Conservation (phyloP, 2,888 invertebrate species). For the Timema cristinae region DNA sequence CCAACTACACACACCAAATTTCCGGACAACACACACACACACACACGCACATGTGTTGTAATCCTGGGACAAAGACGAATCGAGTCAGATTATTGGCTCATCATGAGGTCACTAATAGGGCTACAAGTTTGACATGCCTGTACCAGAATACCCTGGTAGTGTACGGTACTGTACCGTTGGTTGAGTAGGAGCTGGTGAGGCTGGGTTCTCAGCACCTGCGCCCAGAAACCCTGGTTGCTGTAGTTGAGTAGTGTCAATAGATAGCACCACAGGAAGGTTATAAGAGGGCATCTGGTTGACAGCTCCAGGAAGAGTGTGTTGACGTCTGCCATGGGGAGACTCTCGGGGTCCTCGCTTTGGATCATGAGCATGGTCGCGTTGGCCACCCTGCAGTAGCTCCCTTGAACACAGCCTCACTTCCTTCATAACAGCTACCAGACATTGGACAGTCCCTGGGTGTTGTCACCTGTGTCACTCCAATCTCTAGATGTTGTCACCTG, state of each 20-base stretch:
- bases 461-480: too few species aligned
- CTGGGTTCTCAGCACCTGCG: constrained; percentile 50
- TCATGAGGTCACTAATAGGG: too few species aligned
- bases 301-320: constrained; percentile 56
- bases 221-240: constrained; percentile 67
- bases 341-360: constrained; percentile 44
- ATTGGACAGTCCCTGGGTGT: too few species aligned
- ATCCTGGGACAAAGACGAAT: too few species aligned
- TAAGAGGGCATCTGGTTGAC: constrained; percentile 56
- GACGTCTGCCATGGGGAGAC: constrained; percentile 48
- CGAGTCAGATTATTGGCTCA: too few species aligned
- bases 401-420: constrained; percentile 37
- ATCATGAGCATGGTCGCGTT: constrained; percentile 52
- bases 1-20: too few species aligned
- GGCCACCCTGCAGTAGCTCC: constrained; percentile 54
- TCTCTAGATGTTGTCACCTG: too few species aligned
- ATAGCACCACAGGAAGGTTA: constrained; percentile 76
- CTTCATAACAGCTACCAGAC: too few species aligned
- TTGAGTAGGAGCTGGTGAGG: constrained; percentile 23
- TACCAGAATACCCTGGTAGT: too few species aligned
- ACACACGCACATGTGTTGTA: too few species aligned
- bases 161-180: constrained; percentile 15
- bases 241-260: constrained; percentile 69
- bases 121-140: background rate
- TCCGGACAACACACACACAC: too few species aligned